Base-by-base conservation (phyloP, 1,140 invertebrate species). In the Drosophila repletoides region DNA sequence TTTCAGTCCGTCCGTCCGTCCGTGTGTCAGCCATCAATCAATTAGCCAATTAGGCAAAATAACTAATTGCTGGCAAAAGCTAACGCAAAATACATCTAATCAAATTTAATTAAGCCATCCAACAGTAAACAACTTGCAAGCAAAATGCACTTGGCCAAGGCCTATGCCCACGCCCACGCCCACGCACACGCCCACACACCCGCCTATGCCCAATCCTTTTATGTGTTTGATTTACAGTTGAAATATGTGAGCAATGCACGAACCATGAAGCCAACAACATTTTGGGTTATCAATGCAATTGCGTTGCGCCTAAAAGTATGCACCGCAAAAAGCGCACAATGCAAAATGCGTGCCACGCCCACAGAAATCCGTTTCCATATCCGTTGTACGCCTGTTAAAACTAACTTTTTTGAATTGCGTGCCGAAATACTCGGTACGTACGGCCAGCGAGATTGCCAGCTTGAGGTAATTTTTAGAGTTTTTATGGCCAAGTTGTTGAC, bases 81-180 rank as follows among this genome's bases (percentile, higher is more conserved):
- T 60, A 86, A 86, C 33, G 65, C 65, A 55, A 41, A 69, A 80
- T 67, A 86, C 72, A 74, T 83, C 80, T 86, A 86, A 86, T 86
- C 80, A 86, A 86, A 86, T 86, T 86, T 86, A 86, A 86, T 86
- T 86, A 86, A 86, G 80, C 73, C 72, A 86, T 86, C 79, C 66
- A 67, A 65, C 61, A 60, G 61, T 58, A 59, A 41, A 51, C 29
- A 59, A 68, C 65, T 73, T 72, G 63, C 63, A 43, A 68, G 58
- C 36, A 40, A 43, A 69, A 55, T 61, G 34, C 69, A 58, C 40
- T 58, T 12, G 48, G 46, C 12, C 15, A 41, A 46, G 34, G 40
- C 22, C 22, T 75, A 56, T 34, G 72, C 72, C 69, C 36, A 81
- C 51, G 67, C 77, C 55, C 38, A 67, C 48, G 22, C 26, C 41